Evolutionary conservation across 2,113 vertebrate genomes (phyloP).

Genomic region (Xenopus laevis): DNA sequence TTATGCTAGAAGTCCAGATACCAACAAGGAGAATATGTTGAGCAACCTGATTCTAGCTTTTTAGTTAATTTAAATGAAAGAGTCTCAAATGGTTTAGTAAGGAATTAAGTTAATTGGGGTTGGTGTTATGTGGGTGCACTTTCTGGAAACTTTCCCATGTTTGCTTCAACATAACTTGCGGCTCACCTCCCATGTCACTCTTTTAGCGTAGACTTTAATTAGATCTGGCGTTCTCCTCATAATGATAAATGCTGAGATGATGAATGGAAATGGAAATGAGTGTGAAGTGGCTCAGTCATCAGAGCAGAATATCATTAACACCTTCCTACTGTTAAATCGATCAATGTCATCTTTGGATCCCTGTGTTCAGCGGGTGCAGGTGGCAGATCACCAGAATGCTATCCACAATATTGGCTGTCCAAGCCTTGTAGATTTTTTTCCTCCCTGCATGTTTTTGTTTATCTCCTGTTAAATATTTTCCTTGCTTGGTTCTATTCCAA

Average conservation of each 20-base stretch:
- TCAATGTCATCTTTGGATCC: conserved; percentile 85
- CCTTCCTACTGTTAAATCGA: conserved; percentile 89
- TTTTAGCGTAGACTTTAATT: conserved; percentile 94
- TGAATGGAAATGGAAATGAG: conserved; percentile 96
- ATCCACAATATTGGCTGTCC: conserved; percentile 61
- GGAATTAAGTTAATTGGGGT: conserved; percentile 87
- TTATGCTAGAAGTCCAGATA: conserved; percentile 11
- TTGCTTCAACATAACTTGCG: conserved; percentile 67
- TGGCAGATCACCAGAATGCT: conserved; percentile 66
- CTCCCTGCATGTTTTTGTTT: conserved; percentile 70
- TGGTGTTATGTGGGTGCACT: conserved; percentile 77
- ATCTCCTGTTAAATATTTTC: conserved; percentile 72
- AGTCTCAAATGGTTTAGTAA: conserved; percentile 77
- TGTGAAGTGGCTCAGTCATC: conserved; percentile 85
- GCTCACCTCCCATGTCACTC: conserved; percentile 78
- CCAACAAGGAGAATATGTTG: conserved; percentile 14
- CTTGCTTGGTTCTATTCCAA: conserved; percentile 76
- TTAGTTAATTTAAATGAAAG: conserved; percentile 74
- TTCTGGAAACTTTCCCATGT: conserved; percentile 78
- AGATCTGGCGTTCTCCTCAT: conserved; percentile 91
- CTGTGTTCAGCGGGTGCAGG: conserved; percentile 69
- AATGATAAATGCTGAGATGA: conserved; percentile 92
- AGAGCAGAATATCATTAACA: conserved; percentile 88
- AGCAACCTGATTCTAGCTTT: conserved; percentile 51
- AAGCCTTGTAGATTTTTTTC: conserved; percentile 57